These are phyloP conservation scores for Pachypeltis micranthus DNA, from an alignment of 1,140 invertebrate genomes.

Conservation along the genomic window DNA sequence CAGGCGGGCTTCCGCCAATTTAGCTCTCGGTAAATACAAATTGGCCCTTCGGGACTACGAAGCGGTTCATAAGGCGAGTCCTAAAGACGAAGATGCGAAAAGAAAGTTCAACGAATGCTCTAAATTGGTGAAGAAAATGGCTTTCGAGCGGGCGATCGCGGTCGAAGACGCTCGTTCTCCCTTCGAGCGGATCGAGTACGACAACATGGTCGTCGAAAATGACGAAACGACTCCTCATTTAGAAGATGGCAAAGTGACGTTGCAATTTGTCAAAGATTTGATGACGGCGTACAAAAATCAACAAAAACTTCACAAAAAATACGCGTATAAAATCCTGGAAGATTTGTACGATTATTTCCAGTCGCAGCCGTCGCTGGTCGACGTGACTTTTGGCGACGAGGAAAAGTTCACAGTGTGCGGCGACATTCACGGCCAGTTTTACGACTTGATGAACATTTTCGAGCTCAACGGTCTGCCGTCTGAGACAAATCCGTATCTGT, in stretches of 20 bases:
- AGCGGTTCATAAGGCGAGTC: constrained; percentile 78
- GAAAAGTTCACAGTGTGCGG: constrained; percentile 98
- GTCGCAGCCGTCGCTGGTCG: constrained; percentile 74
- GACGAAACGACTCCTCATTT: constrained; percentile 86
- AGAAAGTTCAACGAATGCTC: constrained; percentile 88
- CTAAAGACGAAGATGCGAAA: constrained; percentile 89
- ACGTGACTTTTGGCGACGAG: constrained; percentile 74
- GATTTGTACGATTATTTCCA: constrained; percentile 79
- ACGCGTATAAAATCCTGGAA: constrained; percentile 94
- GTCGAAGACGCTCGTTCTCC: constrained; percentile 80
- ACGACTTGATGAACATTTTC: constrained; percentile 97
- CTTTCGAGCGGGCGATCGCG: constrained; percentile 95
- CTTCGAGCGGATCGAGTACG: constrained; percentile 75
- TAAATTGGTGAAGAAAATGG: constrained; percentile 88
- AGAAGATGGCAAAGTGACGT: constrained; percentile 77
- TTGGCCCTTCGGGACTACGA: constrained; percentile 92
- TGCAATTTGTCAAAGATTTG: constrained; percentile 71
- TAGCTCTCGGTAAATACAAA: constrained; percentile 97
- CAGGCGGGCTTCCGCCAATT: constrained; percentile 86
- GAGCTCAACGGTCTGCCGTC: constrained; percentile 91
- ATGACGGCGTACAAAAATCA: constrained; percentile 80
- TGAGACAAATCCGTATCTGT: constrained; percentile 90
- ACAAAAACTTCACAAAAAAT: constrained; percentile 90
- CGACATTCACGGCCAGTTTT: constrained; percentile 99
- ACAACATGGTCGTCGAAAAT: constrained; percentile 85